Evolutionary conservation across 1,140 invertebrate genomes (phyloP).

Genomic region (Anoplophora glabripennis): DNA sequence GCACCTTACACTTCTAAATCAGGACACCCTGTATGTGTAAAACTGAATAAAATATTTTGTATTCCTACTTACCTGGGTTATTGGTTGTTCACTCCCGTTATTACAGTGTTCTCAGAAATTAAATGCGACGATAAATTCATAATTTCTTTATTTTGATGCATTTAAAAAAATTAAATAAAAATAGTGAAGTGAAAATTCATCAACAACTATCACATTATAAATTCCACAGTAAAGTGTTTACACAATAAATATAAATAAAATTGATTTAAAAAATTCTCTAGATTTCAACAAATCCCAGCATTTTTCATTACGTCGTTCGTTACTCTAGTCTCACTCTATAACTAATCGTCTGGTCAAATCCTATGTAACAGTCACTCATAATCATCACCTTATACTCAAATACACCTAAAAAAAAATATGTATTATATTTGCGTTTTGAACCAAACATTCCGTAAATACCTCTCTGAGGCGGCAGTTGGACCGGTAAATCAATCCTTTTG

Average conservation of each 20-base stretch:
- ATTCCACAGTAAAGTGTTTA: neutral
- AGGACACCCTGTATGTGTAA: no score
- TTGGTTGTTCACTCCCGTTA: no score
- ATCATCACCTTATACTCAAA: conserved; percentile 80
- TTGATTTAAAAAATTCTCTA: neutral
- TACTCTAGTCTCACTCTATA: conserved; percentile 28
- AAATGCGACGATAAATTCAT: no score
- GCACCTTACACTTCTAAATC: no score
- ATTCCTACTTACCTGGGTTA: no score
- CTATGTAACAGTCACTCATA: conserved; percentile 92
- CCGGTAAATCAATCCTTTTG: conserved; percentile 43
- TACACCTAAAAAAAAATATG: conserved; percentile 57
- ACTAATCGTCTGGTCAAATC: conserved; percentile 82
- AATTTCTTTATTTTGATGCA: no score
- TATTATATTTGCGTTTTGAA: neutral
- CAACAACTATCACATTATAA: neutral
- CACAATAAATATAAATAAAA: neutral
- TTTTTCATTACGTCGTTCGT: neutral
- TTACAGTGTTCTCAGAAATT: no score
- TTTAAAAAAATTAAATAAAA: no score
- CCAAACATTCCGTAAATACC: conserved; percentile 25
- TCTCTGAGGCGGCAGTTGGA: conserved; percentile 29
- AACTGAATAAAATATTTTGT: no score
- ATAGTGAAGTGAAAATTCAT: no score
- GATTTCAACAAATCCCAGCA: neutral